Evolutionary conservation across 2,113 vertebrate species (phyloP).

Genomic region (Scophthalmus maximus): DNA sequence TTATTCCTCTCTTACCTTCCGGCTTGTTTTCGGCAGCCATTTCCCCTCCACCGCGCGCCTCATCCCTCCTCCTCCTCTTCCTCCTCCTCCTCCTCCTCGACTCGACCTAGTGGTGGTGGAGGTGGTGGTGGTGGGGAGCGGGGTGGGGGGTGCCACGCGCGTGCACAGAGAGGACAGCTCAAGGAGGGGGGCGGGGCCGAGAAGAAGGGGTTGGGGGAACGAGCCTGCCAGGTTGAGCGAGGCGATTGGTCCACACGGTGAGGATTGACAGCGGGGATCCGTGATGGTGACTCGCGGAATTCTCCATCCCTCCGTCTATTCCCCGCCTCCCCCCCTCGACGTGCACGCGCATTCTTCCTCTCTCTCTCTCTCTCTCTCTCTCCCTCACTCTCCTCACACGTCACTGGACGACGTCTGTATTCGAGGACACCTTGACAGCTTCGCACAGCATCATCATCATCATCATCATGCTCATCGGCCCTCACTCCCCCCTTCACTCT

Average conservation of each 20-base stretch:
- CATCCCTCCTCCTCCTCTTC: conserved; percentile 89
- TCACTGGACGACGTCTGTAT: conserved; percentile 81
- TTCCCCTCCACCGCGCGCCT: conserved; percentile 98
- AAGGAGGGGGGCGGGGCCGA: conserved; percentile 77
- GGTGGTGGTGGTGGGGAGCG: conserved; percentile 37
- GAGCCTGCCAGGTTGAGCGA: conserved; percentile 67
- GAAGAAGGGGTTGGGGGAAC: conserved; percentile 54
- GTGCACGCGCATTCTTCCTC: conserved; percentile 52
- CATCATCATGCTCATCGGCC: conserved; percentile 60
- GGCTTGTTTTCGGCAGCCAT: conserved; percentile 99
- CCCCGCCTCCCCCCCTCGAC: conserved; percentile 13
- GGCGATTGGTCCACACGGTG: conserved; percentile 64
- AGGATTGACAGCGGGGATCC: conserved; percentile 73
- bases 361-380: conserved; percentile 16
- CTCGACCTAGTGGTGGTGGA: conserved; percentile 80
- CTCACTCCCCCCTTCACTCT: no score
- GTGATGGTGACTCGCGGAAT: conserved; percentile 73
- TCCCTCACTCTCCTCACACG: conserved; percentile 63
- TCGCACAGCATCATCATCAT: conserved; percentile 76
- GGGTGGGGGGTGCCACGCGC: conserved; percentile 63
- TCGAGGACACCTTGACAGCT: conserved; percentile 83
- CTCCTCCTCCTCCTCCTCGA: conserved; percentile 83
- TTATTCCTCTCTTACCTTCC: conserved; percentile 92
- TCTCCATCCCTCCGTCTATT: conserved; percentile 58
- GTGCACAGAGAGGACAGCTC: conserved; percentile 83